phyloP scores from a whole-genome alignment of 2,113 vertebrate species.

The Fukomys damarensis region DNA sequence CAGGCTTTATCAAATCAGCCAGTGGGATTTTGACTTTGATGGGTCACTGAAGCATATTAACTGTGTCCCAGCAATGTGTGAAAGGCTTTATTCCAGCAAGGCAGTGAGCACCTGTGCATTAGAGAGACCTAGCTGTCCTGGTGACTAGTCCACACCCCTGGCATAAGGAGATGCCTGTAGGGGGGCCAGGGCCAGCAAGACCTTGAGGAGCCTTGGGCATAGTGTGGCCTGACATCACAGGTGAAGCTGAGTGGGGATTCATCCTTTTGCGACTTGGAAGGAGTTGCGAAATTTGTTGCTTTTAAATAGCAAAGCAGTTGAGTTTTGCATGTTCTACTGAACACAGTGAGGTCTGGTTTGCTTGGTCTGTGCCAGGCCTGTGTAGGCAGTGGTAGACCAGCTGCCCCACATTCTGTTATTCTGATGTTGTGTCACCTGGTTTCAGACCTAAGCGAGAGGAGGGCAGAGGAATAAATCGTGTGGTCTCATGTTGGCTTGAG shows the following conservation, averaged over 20 bases:
- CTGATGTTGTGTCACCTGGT: not conserved
- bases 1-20: slow-evolving; percentile 74
- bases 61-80: slow-evolving; percentile 63
- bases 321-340: not conserved
- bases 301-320: slow-evolving; percentile 13
- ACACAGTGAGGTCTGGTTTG: not conserved
- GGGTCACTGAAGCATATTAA: slow-evolving; percentile 69
- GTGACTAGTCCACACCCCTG: not conserved
- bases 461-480: not conserved
- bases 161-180: not conserved
- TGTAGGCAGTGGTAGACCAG: slow-evolving; percentile 9
- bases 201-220: not conserved
- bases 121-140: not conserved
- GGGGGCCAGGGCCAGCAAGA: not conserved
- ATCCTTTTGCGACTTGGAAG: not conserved
- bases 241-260: not conserved
- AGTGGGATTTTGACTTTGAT: slow-evolving; percentile 75
- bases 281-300: not conserved
- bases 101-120: slow-evolving; percentile 18
- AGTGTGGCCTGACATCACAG: not conserved
- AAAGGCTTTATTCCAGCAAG: slow-evolving; percentile 60
- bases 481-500: not conserved
- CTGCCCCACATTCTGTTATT: slow-evolving; percentile 38
- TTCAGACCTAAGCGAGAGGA: not conserved
- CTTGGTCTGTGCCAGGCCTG: not conserved